Base-by-base conservation (phyloP, 1,140 invertebrate species). In the Augochlora pura region DNA sequence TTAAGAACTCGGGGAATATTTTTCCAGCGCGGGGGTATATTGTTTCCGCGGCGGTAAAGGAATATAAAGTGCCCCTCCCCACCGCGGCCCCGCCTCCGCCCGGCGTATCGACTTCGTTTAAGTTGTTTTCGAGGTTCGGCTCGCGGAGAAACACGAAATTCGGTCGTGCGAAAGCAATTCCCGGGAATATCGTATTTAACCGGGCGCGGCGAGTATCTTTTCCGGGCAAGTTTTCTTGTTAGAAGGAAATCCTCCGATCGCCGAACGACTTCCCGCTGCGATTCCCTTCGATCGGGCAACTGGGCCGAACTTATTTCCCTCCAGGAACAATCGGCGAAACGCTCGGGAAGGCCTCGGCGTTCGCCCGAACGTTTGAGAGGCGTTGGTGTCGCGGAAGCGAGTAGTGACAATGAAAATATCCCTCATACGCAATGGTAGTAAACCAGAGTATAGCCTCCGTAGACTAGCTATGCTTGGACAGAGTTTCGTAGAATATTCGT, bases 151-250 rank as follows among this genome's bases (percentile, higher is more conserved):
- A 59, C 68, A 27, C 57, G 65, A 72, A 71, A 54, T 78, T 78
- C 79, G 74, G 21, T 64, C 64, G 80, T 60, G 82, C 68, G 64
- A 82, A 82, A 73, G 82, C 80, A 82, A 83, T 82, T 46, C 72
- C 62, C 67, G 32, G 2, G 64, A 75, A 77, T 59, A 74, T 59
- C 54, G 68, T 73, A 64, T 73, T 64, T 73, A 73, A 64, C 60
- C 60, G 46, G 23, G 23, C 38, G 1, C 18, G 42, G 42, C 42
- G 7, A 21, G 42, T 21, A 38, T 52, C 25, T 68, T 65, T 42
- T 23, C 54, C 59, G 27, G 54, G 57, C 74, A 60, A 82, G 77
- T 82, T 83, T 83, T 83, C 78, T 69, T 63, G 25, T 72, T 82
- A 78, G 72, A 54, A 75, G 39, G 46, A 32, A 68, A 68, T 68